A percentile compares a stretch with the other conserved stretches of the same genome.
phyloP scores from a whole-genome alignment of 2,888 invertebrate species.

The Cryptocephalus moraei region DNA sequence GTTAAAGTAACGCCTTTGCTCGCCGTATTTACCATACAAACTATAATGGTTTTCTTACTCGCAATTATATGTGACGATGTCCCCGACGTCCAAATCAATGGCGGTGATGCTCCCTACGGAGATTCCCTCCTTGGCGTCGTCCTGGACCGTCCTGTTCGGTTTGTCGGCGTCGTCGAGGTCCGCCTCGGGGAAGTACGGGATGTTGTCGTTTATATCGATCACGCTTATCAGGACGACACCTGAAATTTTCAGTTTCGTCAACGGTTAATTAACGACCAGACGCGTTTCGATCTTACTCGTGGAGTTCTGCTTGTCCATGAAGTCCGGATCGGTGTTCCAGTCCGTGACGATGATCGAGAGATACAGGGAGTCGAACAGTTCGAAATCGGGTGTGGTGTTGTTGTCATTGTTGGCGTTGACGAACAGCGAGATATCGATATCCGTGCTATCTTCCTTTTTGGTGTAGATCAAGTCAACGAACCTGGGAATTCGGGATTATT shows the following conservation, averaged over 20 bases:
- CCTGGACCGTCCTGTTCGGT: slow-evolving; percentile 41
- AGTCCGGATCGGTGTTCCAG: slow-evolving; percentile 21
- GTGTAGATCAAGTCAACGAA: slow-evolving; percentile 25
- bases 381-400: slow-evolving; percentile 22
- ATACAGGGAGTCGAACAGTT: slow-evolving; percentile 23
- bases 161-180: slow-evolving; percentile 31
- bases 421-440: slow-evolving; percentile 11
- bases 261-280: too few relatives aligned
- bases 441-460: slow-evolving; percentile 4
- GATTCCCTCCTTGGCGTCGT: slow-evolving; percentile 40
- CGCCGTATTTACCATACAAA: too few relatives aligned
- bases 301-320: slow-evolving; percentile 38
- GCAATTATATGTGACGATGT: slow-evolving; percentile 47
- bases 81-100: slow-evolving; percentile 49
- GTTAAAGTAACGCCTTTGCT: too few relatives aligned
- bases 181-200: slow-evolving; percentile 42
- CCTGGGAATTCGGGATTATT: slow-evolving; percentile 15
- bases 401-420: slow-evolving; percentile 13
- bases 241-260: slow-evolving; percentile 31
- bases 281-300: slow-evolving; percentile 18
- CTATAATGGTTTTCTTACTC: slow-evolving; percentile 18
- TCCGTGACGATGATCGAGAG: slow-evolving; percentile 19
- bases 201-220: slow-evolving; percentile 53
- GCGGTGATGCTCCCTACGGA: slow-evolving; percentile 51
- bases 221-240: slow-evolving; percentile 49